Conservation (phyloP, 2,113 vertebrate genomes). For the Hyperoodon ampullatus region DNA sequence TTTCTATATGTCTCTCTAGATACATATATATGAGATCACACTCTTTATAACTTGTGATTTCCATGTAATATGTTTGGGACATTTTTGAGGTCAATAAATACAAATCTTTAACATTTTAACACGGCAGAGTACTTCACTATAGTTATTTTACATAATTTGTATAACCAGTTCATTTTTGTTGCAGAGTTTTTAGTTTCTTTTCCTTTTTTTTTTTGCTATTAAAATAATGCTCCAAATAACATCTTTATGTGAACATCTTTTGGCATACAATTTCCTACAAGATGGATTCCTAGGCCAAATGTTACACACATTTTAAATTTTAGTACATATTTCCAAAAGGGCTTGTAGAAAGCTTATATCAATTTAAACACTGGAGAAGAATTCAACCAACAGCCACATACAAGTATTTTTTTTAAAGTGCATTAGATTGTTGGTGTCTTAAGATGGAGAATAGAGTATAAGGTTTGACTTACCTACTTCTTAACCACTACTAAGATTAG, state of each 20-base stretch:
- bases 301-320: background rate
- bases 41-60: background rate
- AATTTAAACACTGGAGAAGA: background rate
- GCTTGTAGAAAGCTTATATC: background rate
- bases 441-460: background rate
- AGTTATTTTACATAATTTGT: background rate
- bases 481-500: background rate
- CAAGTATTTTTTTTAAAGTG: background rate
- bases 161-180: background rate
- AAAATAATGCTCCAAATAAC: background rate
- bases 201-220: background rate
- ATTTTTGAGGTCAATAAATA: background rate
- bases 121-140: background rate
- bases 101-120: background rate
- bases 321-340: background rate
- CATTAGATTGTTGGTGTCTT: background rate
- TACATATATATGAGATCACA: background rate
- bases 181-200: background rate
- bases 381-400: background rate
- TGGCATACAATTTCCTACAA: background rate
- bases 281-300: background rate
- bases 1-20: background rate
- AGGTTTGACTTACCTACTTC: background rate
- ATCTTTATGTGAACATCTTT: background rate
- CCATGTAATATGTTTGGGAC: background rate